Evolutionary conservation across 2,888 invertebrate species (phyloP), one percentile per base, ranked within the genome.

Genomic region (Odontocerum albicorne): DNA sequence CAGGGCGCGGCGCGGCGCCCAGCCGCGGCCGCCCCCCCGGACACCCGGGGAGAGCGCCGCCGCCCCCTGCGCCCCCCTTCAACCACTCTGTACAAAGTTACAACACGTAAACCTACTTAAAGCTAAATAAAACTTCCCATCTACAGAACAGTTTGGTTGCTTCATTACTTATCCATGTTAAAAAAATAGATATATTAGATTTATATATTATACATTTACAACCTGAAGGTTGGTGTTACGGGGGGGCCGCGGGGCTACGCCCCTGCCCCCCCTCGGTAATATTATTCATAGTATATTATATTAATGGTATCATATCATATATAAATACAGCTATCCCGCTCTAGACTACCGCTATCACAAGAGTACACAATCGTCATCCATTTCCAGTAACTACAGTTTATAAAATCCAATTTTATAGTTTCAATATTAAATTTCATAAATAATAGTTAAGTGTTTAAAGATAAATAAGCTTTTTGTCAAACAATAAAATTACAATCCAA

Each of bases 71-170:
- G 46, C 50, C 46, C 36, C 54, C 32, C 21, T 47, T 58, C 61
- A 58, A 61, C 61, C 61, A 61, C 61, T 61, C 61, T 61, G 61
- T 72, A 70, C 71, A 72, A 68, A 69, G 64, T 70, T 71, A 72
- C 67, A 67, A 65, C 65, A 68, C 65, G 68, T 65, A 66, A 67
- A 67, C 68, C 69, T 69, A 69, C 69, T 66, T 68, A 68, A 65
- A 54, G 55, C 49, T 53, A 54, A 61, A 60, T 51, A 50, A 61
- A 60, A 57, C 52, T 56, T 58, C 57, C 61, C 61, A 61, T 58
- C 61, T 61, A 61, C 61, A 58, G 56, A 58, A 58, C 58, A 58
- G 52, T 61, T 61, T 58, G 61, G 58, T 61, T 55, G 55, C 58
- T 52, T 60, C 36, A 49, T 52, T 59, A 52, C 52, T 52, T 20